A percentile compares a stretch with the other conserved stretches of the same genome.
Evolutionary conservation across 2,797 vertebrate genomes (phyloP).

Genomic region (Peromyscus melanophrys): DNA sequence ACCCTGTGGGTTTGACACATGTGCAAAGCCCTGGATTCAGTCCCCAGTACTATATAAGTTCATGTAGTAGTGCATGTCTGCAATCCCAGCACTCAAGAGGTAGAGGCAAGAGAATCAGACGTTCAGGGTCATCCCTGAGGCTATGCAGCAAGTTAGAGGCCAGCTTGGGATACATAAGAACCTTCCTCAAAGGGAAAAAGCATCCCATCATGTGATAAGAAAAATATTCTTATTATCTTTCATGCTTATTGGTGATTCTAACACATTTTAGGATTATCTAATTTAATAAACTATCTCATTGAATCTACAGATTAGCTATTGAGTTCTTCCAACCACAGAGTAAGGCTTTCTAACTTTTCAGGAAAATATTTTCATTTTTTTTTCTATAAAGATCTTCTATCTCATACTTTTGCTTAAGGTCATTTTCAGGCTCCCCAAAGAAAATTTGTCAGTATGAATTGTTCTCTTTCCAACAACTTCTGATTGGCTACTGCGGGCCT

Average conservation of each 20-base stretch:
- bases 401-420: neutral
- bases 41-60: neutral
- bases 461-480: neutral
- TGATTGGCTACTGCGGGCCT: neutral
- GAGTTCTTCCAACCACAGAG: neutral
- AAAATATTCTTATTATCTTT: neutral
- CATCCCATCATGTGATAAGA: neutral
- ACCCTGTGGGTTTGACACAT: neutral
- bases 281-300: constrained; percentile 2
- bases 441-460: neutral
- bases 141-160: neutral
- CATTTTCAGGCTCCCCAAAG: neutral
- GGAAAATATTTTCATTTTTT: constrained; percentile 39
- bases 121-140: neutral
- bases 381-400: constrained; percentile 12
- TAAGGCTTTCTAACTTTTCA: constrained; percentile 14
- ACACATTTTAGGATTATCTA: constrained; percentile 3
- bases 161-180: neutral
- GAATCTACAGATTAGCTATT: neutral
- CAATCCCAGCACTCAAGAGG: neutral
- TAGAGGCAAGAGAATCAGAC: neutral
- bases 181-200: neutral
- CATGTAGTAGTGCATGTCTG: no score
- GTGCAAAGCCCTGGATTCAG: neutral
- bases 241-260: constrained; percentile 8